Evolutionary conservation across 2,113 vertebrate genomes (phyloP).

Genomic region (Salvelinus alpinus): DNA sequence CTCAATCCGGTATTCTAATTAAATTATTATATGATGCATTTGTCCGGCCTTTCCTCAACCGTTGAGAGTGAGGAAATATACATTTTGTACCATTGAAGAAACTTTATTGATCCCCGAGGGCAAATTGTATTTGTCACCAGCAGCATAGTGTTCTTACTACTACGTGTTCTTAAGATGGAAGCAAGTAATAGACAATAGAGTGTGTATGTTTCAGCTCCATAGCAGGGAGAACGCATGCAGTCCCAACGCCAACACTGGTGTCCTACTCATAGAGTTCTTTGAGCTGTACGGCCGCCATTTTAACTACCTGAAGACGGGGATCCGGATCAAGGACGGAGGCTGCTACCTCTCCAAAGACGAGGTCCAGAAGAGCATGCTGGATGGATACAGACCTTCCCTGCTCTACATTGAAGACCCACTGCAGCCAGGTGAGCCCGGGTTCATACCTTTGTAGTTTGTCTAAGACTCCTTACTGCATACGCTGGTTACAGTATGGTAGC

Average conservation of each 20-base stretch:
- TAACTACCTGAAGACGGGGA: conserved; percentile 91
- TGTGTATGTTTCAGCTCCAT: conserved; percentile 76
- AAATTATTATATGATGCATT: too few relatives aligned
- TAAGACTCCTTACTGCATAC: too few relatives aligned
- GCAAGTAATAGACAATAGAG: not conserved
- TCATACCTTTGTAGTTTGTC: not conserved
- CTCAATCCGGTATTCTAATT: too few relatives aligned
- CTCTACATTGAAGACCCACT: conserved; percentile 88
- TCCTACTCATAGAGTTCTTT: conserved; percentile 92
- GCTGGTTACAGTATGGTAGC: too few relatives aligned
- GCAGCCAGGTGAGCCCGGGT: conserved; percentile 78
- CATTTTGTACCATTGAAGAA: too few relatives aligned
- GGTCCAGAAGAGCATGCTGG: conserved; percentile 86
- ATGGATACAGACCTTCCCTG: conserved; percentile 89
- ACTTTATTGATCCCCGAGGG: too few relatives aligned
- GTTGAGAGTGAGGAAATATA: too few relatives aligned
- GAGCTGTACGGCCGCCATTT: conserved; percentile 89
- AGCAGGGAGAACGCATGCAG: conserved; percentile 84
- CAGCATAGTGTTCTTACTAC: too few relatives aligned
- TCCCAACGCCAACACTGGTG: conserved; percentile 84
- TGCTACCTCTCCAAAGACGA: conserved; percentile 89
- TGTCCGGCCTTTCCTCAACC: too few relatives aligned
- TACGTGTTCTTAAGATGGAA: too few relatives aligned
- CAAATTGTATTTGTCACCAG: too few relatives aligned
- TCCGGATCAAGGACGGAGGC: conserved; percentile 89